These are phyloP conservation scores for Phoenicopterus ruber DNA, from an alignment of 2,113 vertebrate species.

Conservation along the genomic window DNA sequence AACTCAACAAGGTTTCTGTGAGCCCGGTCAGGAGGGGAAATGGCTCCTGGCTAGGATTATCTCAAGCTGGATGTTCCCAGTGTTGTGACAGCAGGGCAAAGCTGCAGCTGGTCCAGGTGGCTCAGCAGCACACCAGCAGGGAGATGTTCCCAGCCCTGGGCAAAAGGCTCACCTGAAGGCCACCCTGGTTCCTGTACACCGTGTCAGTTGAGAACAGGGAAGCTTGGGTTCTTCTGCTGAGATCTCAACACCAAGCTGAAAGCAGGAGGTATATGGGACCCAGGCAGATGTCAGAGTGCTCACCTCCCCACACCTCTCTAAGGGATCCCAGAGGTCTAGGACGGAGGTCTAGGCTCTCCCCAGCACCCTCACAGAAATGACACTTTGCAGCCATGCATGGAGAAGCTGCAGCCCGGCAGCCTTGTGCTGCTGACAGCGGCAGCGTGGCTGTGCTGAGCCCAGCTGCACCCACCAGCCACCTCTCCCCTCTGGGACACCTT, in stretches of 20 bases:
- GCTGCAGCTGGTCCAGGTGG: not conserved
- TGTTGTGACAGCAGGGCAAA: not conserved
- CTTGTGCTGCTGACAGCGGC: not conserved
- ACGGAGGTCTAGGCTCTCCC: not conserved
- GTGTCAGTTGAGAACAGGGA: not conserved
- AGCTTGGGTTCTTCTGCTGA: not conserved
- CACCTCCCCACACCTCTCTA: not conserved
- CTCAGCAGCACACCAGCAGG: not conserved
- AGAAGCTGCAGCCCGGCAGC: not conserved
- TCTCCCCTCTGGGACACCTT: not conserved
- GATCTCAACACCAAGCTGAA: not conserved
- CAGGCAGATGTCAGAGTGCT: not conserved
- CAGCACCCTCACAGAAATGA: not conserved
- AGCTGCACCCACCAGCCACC: not conserved
- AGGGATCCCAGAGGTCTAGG: not conserved
- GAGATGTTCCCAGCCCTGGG: not conserved
- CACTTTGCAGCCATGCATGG: fast-evolving
- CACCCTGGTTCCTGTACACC: not conserved
- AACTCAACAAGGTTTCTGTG: not conserved
- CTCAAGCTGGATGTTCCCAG: not conserved
- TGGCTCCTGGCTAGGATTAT: not conserved
- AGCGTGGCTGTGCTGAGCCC: not conserved
- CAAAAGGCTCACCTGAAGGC: not conserved
- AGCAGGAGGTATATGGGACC: not conserved
- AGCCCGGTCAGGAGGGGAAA: not conserved